Evolutionary conservation across 2,797 vertebrate species (phyloP), one percentile per base, ranked within the genome.

Genomic region (Amazona ochrocephala): DNA sequence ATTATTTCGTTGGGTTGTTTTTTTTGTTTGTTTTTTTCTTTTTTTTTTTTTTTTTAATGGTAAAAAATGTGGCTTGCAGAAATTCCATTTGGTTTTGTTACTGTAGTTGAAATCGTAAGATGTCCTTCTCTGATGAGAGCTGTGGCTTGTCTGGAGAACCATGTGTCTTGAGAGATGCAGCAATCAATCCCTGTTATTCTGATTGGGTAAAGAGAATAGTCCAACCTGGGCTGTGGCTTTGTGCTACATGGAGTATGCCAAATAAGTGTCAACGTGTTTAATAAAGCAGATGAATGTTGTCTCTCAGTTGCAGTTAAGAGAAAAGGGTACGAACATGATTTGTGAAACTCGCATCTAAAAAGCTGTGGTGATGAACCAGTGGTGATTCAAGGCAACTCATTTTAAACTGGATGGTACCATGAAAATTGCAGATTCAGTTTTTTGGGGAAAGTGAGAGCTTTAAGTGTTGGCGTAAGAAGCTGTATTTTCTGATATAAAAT

Each of bases 381-480:
- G 21, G 23, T 88, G 66, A 24, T 58, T 84, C 45, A 61, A 62
- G 44, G 29, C 44, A 66, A 8, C 32, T 88, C 4, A 10, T 41
- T 82, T 91, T 68, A 23, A 88, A 71, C 17, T 13, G 50, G 13
- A 22, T 50, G 44, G 9, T 51, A 75, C 27, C 16, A 15, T 45
- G 23, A 20, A 91, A 79, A 24, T 53, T 76, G 27, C 29, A 44
- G 45, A 50, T 71, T 21, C 27, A 84, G 39, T 76, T 87, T 70
- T 53, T 84, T 56, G 47, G 20, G 34, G 47, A 60, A 87, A 32
- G 48, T 72, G 87, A 95, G 80, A 76, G 74, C 88, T 68, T 4
- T 86, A 83, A 83, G 51, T 64, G 29, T 89, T 93, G 41, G 44
- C 91, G 84, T 87, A 91, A 96, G 62, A 85, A 92, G 51, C 48